These are phyloP conservation scores for Cerastis leucographa DNA, from an alignment of 2,888 invertebrate genomes.

Conservation along the genomic window DNA sequence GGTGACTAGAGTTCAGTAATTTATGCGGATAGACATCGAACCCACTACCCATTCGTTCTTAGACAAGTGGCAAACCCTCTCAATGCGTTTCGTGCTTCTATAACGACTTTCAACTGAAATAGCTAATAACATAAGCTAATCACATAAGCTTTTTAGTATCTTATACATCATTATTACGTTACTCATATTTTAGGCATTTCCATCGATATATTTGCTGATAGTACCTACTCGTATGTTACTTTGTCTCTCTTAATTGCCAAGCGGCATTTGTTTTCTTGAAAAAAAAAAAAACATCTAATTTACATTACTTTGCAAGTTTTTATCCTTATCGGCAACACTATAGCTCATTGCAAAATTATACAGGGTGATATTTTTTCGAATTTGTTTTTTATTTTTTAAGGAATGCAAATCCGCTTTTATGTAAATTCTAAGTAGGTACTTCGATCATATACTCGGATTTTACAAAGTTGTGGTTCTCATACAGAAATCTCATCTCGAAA, in stretches of 20 bases:
- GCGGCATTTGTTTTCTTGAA: background rate
- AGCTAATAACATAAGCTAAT: too few species aligned
- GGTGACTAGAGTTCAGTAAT: background rate
- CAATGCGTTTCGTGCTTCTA: background rate
- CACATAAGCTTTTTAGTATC: background rate
- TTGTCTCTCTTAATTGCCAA: background rate
- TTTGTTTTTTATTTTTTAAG: background rate
- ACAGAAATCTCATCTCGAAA: background rate
- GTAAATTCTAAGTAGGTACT: background rate
- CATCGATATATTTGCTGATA: background rate
- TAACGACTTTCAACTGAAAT: background rate
- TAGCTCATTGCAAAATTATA: constrained; percentile 8
- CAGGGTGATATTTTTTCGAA: background rate
- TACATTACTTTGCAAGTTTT: constrained; percentile 21
- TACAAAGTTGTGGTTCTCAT: background rate
- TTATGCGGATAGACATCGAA: background rate
- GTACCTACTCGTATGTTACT: background rate
- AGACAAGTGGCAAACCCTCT: background rate
- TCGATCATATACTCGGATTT: background rate
- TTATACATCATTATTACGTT: background rate
- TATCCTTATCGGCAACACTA: constrained; percentile 10
- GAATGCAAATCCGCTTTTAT: background rate
- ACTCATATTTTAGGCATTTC: background rate
- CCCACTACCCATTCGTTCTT: background rate
- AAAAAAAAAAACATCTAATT: background rate